Evolutionary conservation across 2,797 vertebrate genomes (phyloP).

Genomic region (Enteromius paludinosus): DNA sequence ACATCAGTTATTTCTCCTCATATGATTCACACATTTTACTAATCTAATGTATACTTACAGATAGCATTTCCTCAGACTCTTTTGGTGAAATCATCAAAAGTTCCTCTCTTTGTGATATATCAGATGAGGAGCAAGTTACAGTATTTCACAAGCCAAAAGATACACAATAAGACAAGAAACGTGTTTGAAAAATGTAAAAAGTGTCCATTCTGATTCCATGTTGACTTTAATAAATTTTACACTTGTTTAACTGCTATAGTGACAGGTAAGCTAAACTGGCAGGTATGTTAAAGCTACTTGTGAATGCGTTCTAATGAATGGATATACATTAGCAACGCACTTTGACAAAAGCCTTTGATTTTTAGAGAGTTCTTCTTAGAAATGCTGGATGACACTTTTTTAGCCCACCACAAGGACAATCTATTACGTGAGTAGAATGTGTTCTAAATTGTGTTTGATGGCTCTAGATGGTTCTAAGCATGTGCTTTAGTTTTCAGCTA

Average conservation of each 20-base stretch:
- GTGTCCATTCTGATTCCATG: neutral
- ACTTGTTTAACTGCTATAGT: neutral
- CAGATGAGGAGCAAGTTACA: neutral
- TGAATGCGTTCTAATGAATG: neutral
- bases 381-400: neutral
- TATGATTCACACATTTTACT: neutral
- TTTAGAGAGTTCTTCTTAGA: neutral
- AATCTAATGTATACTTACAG: neutral
- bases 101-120: neutral
- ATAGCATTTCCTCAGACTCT: neutral
- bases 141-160: neutral
- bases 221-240: neutral
- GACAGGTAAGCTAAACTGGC: neutral
- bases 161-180: too few species aligned
- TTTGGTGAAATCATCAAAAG: neutral
- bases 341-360: neutral
- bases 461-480: neutral
- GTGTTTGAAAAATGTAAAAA: neutral
- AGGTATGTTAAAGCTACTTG: neutral
- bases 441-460: slow-evolving; percentile 13
- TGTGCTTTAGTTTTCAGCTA: neutral
- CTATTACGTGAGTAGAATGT: neutral
- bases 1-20: neutral
- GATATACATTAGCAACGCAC: neutral
- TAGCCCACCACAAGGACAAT: neutral